Evolutionary conservation across 1,140 invertebrate genomes (phyloP).

Genomic region (Neodiprion pinetum): DNA sequence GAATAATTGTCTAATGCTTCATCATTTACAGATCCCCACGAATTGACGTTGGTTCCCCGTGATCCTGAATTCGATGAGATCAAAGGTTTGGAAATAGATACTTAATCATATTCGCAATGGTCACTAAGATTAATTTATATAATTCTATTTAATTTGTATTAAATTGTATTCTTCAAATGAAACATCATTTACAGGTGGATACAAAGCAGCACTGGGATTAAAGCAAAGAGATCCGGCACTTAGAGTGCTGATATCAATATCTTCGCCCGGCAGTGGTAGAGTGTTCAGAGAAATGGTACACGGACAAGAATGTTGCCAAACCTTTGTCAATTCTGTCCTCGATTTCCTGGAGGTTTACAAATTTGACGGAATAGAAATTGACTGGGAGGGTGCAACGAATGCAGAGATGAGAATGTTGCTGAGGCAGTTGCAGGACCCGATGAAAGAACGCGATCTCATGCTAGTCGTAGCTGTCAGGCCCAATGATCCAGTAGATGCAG

Average conservation of each 20-base stretch:
- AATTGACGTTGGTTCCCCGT: conserved; percentile 65
- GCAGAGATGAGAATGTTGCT: conserved; percentile 38
- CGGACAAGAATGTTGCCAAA: conserved; percentile 46
- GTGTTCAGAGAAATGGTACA: conserved; percentile 32
- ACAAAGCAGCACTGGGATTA: conserved; percentile 61
- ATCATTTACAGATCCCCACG: conserved; percentile 66
- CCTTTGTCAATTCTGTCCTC: conserved; percentile 64
- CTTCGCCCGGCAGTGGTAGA: conserved; percentile 19
- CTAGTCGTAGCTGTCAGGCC: conserved; percentile 42
- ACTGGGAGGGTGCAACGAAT: conserved; percentile 62
- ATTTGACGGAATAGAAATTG: conserved; percentile 71
- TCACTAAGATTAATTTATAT: not conserved
- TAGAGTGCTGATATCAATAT: conserved; percentile 56
- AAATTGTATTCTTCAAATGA: not conserved
- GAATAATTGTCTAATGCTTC: not conserved
- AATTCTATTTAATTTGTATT: too few relatives aligned
- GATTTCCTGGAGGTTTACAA: conserved; percentile 62
- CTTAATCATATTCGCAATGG: not conserved
- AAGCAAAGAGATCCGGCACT: conserved; percentile 65
- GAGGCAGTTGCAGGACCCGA: conserved; percentile 24
- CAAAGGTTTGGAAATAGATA: conserved; percentile 51
- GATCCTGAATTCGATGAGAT: conserved; percentile 65
- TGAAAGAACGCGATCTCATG: conserved; percentile 37
- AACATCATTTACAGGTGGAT: conserved; percentile 59
- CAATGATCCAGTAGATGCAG: conserved; percentile 42